A percentile compares a stretch with the other conserved stretches of the same genome.
Evolutionary conservation across 2,888 invertebrate species (phyloP).

Genomic region (Philereme vetulata): DNA sequence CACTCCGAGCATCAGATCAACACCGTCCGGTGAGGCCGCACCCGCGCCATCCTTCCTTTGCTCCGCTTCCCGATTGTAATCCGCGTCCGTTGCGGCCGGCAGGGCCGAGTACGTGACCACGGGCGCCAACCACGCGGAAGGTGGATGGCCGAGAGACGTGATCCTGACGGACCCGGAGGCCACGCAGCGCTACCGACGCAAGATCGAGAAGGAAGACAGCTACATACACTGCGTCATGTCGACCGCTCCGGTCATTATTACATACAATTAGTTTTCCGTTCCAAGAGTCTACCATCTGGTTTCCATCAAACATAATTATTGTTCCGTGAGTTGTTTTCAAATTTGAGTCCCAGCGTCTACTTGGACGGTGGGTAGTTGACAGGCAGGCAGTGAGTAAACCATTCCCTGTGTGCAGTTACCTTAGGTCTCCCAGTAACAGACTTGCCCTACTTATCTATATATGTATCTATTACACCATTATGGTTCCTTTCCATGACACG

Average conservation of each 20-base stretch:
- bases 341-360: too few species aligned
- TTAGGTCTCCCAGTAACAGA: too few species aligned
- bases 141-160: conserved; percentile 93
- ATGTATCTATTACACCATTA: too few species aligned
- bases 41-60: not conserved
- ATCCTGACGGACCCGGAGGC: conserved; percentile 86
- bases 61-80: not conserved
- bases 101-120: conserved; percentile 82
- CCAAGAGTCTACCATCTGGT: too few species aligned
- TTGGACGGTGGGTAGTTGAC: too few species aligned
- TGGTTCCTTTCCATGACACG: too few species aligned
- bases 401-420: too few species aligned
- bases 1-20: conserved; percentile 79
- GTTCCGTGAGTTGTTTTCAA: too few species aligned
- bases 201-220: conserved; percentile 91
- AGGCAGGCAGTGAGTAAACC: not conserved
- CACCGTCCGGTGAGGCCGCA: conserved; percentile 71
- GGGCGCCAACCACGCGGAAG: conserved; percentile 89
- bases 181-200: conserved; percentile 89
- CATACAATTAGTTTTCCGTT: too few species aligned
- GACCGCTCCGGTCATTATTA: conserved; percentile 56
- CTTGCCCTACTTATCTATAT: too few species aligned
- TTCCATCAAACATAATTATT: too few species aligned
- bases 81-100: conserved; percentile 7
- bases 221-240: conserved; percentile 87